These are phyloP conservation scores for Epinotia brunnichana DNA, from an alignment of 2,888 invertebrate species.

Conservation along the genomic window DNA sequence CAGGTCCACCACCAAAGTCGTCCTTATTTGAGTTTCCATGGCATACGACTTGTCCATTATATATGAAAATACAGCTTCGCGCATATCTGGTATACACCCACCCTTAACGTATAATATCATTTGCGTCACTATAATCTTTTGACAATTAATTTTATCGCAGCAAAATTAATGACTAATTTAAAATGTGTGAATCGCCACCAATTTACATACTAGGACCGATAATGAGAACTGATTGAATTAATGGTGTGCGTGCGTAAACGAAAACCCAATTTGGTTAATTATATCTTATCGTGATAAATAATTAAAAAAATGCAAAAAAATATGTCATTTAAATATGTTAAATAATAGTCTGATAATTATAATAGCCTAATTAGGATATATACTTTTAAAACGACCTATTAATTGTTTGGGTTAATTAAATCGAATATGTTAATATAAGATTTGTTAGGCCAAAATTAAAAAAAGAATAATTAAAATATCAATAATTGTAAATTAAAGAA, in stretches of 20 bases:
- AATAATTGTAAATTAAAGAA: too few relatives aligned
- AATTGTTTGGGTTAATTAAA: too few relatives aligned
- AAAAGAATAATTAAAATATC: too few relatives aligned
- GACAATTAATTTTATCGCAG: not conserved
- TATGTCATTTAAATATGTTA: not conserved
- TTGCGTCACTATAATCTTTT: not conserved
- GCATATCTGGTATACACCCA: too few relatives aligned
- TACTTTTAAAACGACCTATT: too few relatives aligned
- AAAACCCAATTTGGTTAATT: not conserved
- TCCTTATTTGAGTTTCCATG: too few relatives aligned
- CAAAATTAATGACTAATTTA: not conserved
- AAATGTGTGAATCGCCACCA: not conserved
- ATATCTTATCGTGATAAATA: not conserved
- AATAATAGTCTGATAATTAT: not conserved
- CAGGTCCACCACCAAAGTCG: too few relatives aligned
- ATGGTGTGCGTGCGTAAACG: not conserved
- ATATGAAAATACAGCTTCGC: too few relatives aligned
- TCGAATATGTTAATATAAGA: too few relatives aligned
- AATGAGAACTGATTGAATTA: conserved; percentile 7
- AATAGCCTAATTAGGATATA: not conserved
- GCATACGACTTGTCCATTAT: too few relatives aligned
- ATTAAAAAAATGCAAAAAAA: not conserved
- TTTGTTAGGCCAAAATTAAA: too few relatives aligned
- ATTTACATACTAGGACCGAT: not conserved
- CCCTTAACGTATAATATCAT: not conserved